Conservation (phyloP, 2,888 invertebrate genomes). For the Ennomos quercinarius region DNA sequence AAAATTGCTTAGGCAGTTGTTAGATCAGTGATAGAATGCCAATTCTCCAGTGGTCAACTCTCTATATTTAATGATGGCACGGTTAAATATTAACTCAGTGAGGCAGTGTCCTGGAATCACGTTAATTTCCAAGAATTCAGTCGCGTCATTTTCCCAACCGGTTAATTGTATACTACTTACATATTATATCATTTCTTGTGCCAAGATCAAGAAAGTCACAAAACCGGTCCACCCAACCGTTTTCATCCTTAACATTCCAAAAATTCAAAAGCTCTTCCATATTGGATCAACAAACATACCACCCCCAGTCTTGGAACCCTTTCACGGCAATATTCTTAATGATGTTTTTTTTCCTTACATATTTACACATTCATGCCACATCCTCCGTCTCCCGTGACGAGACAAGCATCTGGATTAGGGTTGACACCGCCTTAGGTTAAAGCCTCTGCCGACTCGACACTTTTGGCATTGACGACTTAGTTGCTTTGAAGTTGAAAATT, state of each 20-base stretch:
- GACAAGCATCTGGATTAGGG: slow-evolving; percentile 51
- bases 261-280: slow-evolving; percentile 38
- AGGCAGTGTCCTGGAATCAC: too few relatives aligned
- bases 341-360: slow-evolving; percentile 55
- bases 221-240: slow-evolving; percentile 5
- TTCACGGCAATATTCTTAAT: slow-evolving; percentile 48
- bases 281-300: slow-evolving; percentile 47
- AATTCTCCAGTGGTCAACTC: too few relatives aligned
- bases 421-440: slow-evolving; percentile 34
- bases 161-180: too few relatives aligned
- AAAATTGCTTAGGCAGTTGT: too few relatives aligned
- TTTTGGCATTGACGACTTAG: slow-evolving; percentile 1
- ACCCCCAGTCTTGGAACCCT: slow-evolving; percentile 45
- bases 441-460: slow-evolving; percentile 12
- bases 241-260: slow-evolving; percentile 29
- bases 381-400: slow-evolving; percentile 64
- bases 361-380: slow-evolving; percentile 72
- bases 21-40: too few relatives aligned
- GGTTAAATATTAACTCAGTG: too few relatives aligned
- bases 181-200: too few relatives aligned
- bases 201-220: neutral
- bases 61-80: too few relatives aligned
- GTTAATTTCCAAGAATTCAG: too few relatives aligned
- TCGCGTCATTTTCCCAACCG: too few relatives aligned
- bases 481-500: too few relatives aligned